These are phyloP conservation scores for Eupsittula cactorum DNA, from an alignment of 2,113 vertebrate genomes.

Conservation along the genomic window DNA sequence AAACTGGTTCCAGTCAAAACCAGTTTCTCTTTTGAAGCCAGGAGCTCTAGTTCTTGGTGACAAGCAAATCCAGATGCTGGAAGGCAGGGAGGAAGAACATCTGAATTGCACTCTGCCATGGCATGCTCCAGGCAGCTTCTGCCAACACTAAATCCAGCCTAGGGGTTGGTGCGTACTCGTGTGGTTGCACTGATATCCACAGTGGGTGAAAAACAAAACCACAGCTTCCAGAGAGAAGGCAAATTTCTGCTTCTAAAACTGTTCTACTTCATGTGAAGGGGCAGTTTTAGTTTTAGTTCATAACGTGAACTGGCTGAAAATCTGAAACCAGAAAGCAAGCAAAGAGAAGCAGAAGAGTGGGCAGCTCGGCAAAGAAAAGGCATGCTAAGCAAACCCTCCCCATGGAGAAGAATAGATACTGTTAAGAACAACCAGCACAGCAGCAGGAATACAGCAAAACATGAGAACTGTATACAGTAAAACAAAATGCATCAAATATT, in stretches of 20 bases:
- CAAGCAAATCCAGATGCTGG: neutral
- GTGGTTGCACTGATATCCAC: neutral
- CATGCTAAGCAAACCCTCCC: neutral
- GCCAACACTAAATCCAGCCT: neutral
- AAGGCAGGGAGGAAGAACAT: neutral
- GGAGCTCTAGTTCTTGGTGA: neutral
- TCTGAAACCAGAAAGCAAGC: constrained; percentile 14
- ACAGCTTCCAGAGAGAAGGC: neutral
- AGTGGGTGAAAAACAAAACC: accelerated
- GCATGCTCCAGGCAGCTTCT: neutral
- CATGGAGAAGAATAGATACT: neutral
- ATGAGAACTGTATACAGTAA: neutral
- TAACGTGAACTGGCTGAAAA: neutral
- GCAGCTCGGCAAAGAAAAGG: neutral
- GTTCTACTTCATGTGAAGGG: neutral
- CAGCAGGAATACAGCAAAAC: neutral
- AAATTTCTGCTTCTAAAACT: neutral
- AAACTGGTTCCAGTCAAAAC: neutral
- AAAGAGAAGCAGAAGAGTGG: neutral
- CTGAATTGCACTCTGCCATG: neutral
- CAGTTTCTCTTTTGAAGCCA: neutral
- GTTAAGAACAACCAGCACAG: neutral
- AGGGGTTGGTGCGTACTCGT: neutral
- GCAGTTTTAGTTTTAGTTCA: neutral
- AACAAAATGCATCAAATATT: neutral